phyloP scores from a whole-genome alignment of 2,113 vertebrate species.

The Gyps fulvus region DNA sequence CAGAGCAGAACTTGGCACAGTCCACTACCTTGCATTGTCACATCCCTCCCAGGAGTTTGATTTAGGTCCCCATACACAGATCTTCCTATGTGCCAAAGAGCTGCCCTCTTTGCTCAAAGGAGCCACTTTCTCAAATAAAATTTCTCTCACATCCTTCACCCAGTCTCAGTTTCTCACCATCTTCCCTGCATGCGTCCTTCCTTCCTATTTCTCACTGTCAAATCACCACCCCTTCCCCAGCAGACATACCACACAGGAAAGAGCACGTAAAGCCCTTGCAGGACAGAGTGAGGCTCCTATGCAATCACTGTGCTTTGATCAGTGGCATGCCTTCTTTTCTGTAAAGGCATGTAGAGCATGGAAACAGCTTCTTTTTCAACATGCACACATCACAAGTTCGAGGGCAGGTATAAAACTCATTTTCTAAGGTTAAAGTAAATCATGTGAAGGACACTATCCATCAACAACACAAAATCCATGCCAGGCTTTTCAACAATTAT shows the following conservation, averaged over 20 bases:
- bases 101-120: not conserved
- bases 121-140: not conserved
- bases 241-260: rapidly evolving
- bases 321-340: not conserved
- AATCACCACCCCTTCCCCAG: not conserved
- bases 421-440: not conserved
- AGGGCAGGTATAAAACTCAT: not conserved
- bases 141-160: not conserved
- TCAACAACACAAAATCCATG: not conserved
- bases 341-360: not conserved
- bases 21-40: not conserved
- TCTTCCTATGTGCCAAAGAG: not conserved
- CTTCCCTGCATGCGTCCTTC: not conserved
- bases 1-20: not conserved
- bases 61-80: not conserved
- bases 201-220: not conserved
- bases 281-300: not conserved
- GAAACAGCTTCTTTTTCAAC: not conserved
- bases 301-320: not conserved
- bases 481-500: not conserved
- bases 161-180: not conserved
- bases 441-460: not conserved
- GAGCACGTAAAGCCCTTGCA: not conserved
- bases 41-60: not conserved
- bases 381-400: not conserved